Evolutionary conservation across 1,140 invertebrate genomes (phyloP).

Genomic region (Heterodera carotae): DNA sequence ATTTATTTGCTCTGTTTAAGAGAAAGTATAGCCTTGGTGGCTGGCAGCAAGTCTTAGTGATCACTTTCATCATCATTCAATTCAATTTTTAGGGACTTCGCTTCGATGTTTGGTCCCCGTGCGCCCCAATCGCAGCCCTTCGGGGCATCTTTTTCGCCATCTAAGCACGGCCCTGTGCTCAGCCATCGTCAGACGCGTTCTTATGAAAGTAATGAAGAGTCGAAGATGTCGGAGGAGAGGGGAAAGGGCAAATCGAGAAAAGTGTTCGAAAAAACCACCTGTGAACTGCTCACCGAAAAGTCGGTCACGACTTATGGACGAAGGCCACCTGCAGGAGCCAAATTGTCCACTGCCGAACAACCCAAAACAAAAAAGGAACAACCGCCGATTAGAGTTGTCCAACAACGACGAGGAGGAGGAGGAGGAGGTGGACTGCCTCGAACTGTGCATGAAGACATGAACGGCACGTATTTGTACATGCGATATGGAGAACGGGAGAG

Average conservation of each 20-base stretch:
- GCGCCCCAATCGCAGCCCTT: not conserved
- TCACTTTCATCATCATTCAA: slow-evolving; percentile 9
- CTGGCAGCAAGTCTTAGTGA: not conserved
- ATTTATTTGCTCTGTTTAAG: slow-evolving; percentile 4
- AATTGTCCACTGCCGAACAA: not conserved
- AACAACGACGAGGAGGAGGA: slow-evolving; percentile 21
- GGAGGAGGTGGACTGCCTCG: slow-evolving; percentile 18
- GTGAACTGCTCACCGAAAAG: slow-evolving; percentile 37
- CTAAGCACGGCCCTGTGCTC: slow-evolving; percentile 7
- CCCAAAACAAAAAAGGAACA: not conserved
- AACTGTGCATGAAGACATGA: slow-evolving; percentile 1
- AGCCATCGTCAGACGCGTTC: slow-evolving; percentile 43
- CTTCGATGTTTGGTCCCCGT: slow-evolving; percentile 7
- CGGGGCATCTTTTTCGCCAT: not conserved
- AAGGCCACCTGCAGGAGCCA: not conserved
- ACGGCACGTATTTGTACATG: slow-evolving; percentile 33
- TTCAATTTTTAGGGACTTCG: not conserved
- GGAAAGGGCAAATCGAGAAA: slow-evolving; percentile 31
- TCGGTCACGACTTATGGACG: slow-evolving; percentile 29
- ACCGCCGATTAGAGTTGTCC: slow-evolving; percentile 7
- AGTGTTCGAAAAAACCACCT: slow-evolving; percentile 45
- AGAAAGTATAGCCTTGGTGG: not conserved
- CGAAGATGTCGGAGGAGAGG: slow-evolving; percentile 26
- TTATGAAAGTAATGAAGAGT: slow-evolving; percentile 45
- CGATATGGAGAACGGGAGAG: slow-evolving; percentile 41